Base-by-base conservation (phyloP, 1,140 invertebrate species). In the Drosophila equinoxialis region DNA sequence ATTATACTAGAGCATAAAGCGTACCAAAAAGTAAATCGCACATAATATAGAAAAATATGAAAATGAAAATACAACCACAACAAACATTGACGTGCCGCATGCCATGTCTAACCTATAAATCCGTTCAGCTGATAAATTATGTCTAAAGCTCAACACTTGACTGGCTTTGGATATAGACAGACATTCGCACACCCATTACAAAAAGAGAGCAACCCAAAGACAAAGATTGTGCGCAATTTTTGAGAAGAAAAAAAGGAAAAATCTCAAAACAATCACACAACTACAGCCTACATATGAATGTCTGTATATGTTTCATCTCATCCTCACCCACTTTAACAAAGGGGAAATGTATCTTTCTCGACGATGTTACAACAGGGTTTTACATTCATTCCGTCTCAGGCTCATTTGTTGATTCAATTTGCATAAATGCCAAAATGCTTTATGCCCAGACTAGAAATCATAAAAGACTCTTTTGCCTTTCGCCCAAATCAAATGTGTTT, bases 91-190 rank as follows among this genome's bases (percentile, higher is more conserved):
- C 79, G 74, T 81, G 79, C 77, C 57, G 66, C 74, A 84, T 86
- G 82, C 83, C 82, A 86, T 86, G 83, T 64, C 81, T 87, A 86
- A 71, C 83, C 83, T 83, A 86, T 86, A 86, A 87, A 86, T 86
- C 83, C 83, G 76, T 86, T 86, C 83, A 89, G 69, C 83, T 83
- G 83, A 83, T 86, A 86, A 87, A 86, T 86, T 87, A 79, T 87
- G 68, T 86, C 79, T 86, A 69, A 79, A 74, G 62, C 83, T 74
- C 83, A 86, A 86, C 83, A 86, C 79, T 87, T 87, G 83, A 86
- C 83, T 86, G 84, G 73, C 57, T 82, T 74, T 51, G 37, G 68
- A 54, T 51, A 23, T 51, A 35, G 13, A 59, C 59, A 23, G 10
- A 42, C 59, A 35, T 14, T 23, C 37, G 59, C 37, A 23, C 39